A percentile compares a stretch with the other conserved stretches of the same genome.
phyloP scores from a whole-genome alignment of 2,113 vertebrate genomes.

The Plestiodon gilberti region DNA sequence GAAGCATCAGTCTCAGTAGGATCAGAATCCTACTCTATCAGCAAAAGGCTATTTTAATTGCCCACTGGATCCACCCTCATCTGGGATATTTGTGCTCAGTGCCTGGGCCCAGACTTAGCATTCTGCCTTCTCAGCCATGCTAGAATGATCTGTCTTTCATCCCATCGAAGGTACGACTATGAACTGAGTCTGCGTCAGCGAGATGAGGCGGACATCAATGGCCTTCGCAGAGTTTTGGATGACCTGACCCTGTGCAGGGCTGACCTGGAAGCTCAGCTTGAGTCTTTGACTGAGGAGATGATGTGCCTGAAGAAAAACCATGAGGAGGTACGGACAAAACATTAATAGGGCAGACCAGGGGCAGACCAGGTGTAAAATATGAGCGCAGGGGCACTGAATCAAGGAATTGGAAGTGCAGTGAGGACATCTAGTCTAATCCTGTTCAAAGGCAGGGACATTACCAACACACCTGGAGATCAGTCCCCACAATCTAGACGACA shows the following conservation, averaged over 20 bases:
- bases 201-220: conserved; percentile 45
- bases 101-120: not conserved
- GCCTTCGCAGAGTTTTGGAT: conserved; percentile 48
- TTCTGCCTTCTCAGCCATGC: not conserved
- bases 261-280: conserved; percentile 47
- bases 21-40: no score
- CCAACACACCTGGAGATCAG: not conserved
- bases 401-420: not conserved
- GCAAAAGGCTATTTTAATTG: not conserved
- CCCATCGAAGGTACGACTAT: not conserved
- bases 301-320: conserved; percentile 51
- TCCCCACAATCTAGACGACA: not conserved
- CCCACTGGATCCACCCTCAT: not conserved
- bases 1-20: no score
- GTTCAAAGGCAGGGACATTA: not conserved
- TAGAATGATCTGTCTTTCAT: not conserved
- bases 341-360: not conserved
- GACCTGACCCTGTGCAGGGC: conserved; percentile 21
- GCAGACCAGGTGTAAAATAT: not conserved
- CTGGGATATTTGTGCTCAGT: no score
- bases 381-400: not conserved
- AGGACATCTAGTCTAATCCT: no score
- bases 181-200: conserved; percentile 33
- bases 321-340: conserved; percentile 47
- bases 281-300: conserved; percentile 42